A percentile compares a stretch with the other conserved stretches of the same genome.
phyloP scores from a whole-genome alignment of 2,888 invertebrate species.

The Digitonthophagus gazella region DNA sequence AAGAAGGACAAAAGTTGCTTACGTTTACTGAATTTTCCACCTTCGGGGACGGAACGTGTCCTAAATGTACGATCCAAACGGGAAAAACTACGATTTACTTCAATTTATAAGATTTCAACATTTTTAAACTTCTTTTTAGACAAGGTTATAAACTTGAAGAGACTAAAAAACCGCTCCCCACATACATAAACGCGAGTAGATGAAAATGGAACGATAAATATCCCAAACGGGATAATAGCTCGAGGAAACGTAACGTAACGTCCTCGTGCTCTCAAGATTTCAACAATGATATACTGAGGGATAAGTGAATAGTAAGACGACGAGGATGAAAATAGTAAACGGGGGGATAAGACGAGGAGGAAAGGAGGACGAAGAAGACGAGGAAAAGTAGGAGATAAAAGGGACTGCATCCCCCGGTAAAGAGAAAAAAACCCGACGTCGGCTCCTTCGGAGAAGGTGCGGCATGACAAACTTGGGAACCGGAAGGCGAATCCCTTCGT shows the following conservation, averaged over 20 bases:
- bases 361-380: conserved; percentile 3
- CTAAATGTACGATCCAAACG: background rate
- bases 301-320: conserved; percentile 29
- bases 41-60: conserved; percentile 3
- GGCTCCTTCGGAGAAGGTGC: conserved; percentile 6
- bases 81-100: background rate
- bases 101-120: background rate
- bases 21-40: conserved; percentile 31
- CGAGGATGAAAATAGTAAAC: background rate
- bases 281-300: conserved; percentile 26
- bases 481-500: conserved; percentile 21
- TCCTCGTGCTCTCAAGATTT: conserved; percentile 22
- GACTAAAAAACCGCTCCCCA: background rate
- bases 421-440: conserved; percentile 31
- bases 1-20: conserved; percentile 31
- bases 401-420: conserved; percentile 32
- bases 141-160: background rate
- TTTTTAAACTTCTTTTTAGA: background rate
- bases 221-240: background rate
- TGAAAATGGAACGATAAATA: background rate
- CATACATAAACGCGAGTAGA: background rate
- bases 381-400: conserved; percentile 18
- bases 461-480: conserved; percentile 36
- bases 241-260: background rate
- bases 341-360: conserved; percentile 20